Percentiles rank a stretch among this genome's conserved stretches.
Conservation (phyloP, 2,888 invertebrate species). For the Priocnemis perturbator region DNA sequence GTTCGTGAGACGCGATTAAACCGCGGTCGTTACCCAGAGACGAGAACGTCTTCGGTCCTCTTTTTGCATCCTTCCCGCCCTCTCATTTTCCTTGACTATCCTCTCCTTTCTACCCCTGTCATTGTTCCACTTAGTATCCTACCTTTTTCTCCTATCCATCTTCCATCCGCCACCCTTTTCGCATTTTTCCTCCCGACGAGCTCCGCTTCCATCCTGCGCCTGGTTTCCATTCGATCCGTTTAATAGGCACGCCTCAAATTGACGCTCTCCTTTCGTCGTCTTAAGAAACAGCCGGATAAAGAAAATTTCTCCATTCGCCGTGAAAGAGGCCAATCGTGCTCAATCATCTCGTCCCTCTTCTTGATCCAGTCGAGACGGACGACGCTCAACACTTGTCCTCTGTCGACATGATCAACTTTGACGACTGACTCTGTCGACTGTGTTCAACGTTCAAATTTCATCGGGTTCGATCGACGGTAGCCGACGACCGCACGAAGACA, state of each 20-base stretch:
- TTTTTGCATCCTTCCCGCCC: conserved; percentile 13
- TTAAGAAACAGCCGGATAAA: background rate
- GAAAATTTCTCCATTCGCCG: no score
- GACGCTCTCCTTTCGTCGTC: conserved; percentile 1
- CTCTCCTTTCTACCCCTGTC: background rate
- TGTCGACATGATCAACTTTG: no score
- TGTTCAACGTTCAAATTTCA: no score
- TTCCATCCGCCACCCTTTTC: background rate
- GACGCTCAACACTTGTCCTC: no score
- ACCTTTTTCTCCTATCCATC: background rate
- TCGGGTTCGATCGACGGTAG: no score
- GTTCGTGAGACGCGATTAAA: conserved; percentile 26
- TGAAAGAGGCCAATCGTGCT: no score
- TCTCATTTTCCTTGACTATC: no score
- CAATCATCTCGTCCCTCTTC: no score
- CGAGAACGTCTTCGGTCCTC: conserved; percentile 14
- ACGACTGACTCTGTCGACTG: no score
- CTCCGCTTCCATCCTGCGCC: conserved; percentile 4
- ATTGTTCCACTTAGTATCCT: background rate
- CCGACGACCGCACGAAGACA: no score
- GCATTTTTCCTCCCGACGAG: background rate
- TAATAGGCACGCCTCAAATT: conserved; percentile 30
- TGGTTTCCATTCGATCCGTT: conserved; percentile 9
- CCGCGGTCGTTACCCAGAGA: background rate
- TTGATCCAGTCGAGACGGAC: no score